Evolutionary conservation across 2,797 vertebrate species (phyloP), one percentile per base, ranked within the genome.

Genomic region (Periophthalmus magnuspinnatus): DNA sequence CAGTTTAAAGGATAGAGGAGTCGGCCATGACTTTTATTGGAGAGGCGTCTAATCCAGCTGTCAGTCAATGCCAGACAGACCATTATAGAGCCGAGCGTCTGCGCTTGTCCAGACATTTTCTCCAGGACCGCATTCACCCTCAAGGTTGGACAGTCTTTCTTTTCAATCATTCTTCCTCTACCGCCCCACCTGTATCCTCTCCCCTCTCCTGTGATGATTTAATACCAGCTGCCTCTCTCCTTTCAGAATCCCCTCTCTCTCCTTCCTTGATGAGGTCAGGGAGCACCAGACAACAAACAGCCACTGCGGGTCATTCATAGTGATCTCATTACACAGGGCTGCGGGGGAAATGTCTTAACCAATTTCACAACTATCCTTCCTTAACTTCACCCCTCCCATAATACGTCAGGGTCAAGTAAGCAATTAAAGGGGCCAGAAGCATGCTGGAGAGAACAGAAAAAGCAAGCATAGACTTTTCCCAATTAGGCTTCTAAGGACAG

Each of bases 271-370:
- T 86, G 81, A 87, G 85, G 86, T 88, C 86, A 88, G 86, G 84
- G 88, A 77, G 79, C 80, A 81, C 82, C 81, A 74, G 71, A 68
- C 71, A 77, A 77, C 68, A 88, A 83, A 86, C 77, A 86, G 78
- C 80, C 75, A 83, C 85, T 84, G 83, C 76, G 75, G 81, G 85
- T 75, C 79, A 86, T 88, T 83, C 69, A 75, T 82, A 81, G 84
- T 87, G 88, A 91, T 91, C 85, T 87, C 87, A 90, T 91, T 92
- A 92, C 79, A 72, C 74, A 57, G 62, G 70, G 86, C 91, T 90
- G 84, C 89, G 85, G 90, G 87, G 75, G 73, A 87, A 79, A 82
- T 89, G 89, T 91, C 91, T 83, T 81, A 86, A 88, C 84, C 83
- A 85, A 92, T 92, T 89, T 88, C 76, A 81, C 81, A 74, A 75